Evolutionary conservation across 2,888 invertebrate genomes (phyloP).

Genomic region (Scaptomyza parva): DNA sequence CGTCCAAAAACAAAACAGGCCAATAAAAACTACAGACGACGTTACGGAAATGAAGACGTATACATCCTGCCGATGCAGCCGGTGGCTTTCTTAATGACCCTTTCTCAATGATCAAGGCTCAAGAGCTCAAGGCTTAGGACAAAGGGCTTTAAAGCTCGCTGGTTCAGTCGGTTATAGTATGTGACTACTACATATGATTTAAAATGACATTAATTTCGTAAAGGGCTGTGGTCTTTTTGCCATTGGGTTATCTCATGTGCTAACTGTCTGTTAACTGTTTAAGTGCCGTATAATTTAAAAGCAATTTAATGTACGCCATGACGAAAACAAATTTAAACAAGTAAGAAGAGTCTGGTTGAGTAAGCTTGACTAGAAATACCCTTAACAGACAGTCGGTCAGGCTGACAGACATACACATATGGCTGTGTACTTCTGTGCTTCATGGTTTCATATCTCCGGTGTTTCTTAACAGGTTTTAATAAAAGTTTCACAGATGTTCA

Average conservation of each 20-base stretch:
- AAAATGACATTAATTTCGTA: conserved; percentile 57
- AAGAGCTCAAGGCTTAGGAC: not conserved
- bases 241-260: conserved; percentile 24
- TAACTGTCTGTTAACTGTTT: conserved; percentile 54
- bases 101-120: conserved; percentile 9
- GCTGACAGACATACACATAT: conserved; percentile 55
- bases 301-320: conserved; percentile 69
- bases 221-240: conserved; percentile 23
- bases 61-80: conserved; percentile 64
- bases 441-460: too few species aligned
- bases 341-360: too few species aligned
- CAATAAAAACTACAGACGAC: conserved; percentile 55
- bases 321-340: conserved; percentile 66
- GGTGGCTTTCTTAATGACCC: conserved; percentile 63
- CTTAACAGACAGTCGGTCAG: too few species aligned
- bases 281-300: conserved; percentile 41
- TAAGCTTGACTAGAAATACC: too few species aligned
- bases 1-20: conserved; percentile 2
- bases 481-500: too few species aligned
- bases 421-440: too few species aligned
- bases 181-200: conserved; percentile 38
- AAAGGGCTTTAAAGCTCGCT: conserved; percentile 38
- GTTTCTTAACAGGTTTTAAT: too few species aligned
- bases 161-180: conserved; percentile 32
- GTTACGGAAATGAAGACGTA: conserved; percentile 74